Percentiles rank a stretch among this genome's conserved stretches.
These are phyloP conservation scores for Epizoanthus rinbou DNA, from an alignment of 92 coral and sea anemone genomes.

Conservation along the genomic window DNA sequence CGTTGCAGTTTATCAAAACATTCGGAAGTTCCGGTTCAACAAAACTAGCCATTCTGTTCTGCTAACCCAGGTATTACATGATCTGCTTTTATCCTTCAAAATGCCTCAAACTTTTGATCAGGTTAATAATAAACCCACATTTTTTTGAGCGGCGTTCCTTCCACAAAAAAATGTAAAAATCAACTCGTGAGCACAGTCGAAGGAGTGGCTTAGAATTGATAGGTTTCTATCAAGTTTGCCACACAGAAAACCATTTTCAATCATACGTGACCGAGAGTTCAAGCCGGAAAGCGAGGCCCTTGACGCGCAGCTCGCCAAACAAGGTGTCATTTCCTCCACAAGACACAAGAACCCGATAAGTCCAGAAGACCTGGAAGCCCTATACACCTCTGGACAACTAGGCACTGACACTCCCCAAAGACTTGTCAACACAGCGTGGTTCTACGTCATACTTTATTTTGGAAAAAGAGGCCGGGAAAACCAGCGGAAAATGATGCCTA, in stretches of 20 bases:
- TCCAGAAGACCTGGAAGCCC: slow-evolving; percentile 39
- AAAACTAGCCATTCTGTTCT: too few relatives aligned
- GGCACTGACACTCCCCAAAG: slow-evolving; percentile 21
- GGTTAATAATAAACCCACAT: too few relatives aligned
- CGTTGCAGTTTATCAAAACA: too few relatives aligned
- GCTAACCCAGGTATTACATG: too few relatives aligned
- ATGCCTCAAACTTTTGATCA: too few relatives aligned
- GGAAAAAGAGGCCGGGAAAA: slow-evolving; percentile 68
- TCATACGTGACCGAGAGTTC: slow-evolving; percentile 32
- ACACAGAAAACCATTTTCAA: slow-evolving; percentile 40
- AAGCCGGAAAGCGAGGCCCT: slow-evolving; percentile 37
- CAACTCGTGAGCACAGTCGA: too few relatives aligned
- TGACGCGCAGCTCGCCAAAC: slow-evolving; percentile 35
- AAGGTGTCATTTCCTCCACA: slow-evolving; percentile 40
- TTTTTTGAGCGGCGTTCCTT: too few relatives aligned
- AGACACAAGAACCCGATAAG: slow-evolving; percentile 45
- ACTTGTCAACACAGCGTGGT: slow-evolving; percentile 55
- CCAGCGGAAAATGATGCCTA: slow-evolving; percentile 41
- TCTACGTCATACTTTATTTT: slow-evolving; percentile 50
- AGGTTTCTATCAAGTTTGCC: slow-evolving; percentile 39
- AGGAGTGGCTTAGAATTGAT: too few relatives aligned
- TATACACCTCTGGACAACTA: slow-evolving; percentile 27
- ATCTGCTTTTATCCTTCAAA: too few relatives aligned
- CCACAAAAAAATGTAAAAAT: too few relatives aligned
- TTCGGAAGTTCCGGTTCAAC: too few relatives aligned